Evolutionary conservation across 2,888 invertebrate genomes (phyloP).

Genomic region (Epirrhoe alternata): DNA sequence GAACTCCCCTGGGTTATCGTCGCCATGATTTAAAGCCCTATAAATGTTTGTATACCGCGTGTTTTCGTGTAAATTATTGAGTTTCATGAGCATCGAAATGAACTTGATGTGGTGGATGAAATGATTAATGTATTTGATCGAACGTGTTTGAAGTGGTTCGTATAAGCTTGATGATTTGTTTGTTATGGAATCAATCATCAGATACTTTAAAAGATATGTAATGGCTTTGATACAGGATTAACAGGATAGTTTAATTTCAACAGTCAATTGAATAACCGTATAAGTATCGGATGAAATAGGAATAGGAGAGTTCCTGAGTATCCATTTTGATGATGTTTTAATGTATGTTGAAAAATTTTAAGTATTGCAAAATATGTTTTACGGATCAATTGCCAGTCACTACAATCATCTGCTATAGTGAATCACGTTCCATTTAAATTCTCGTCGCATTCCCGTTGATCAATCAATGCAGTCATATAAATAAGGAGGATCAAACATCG

Average conservation of each 20-base stretch:
- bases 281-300: too few species aligned
- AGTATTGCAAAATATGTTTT: too few species aligned
- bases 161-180: not conserved
- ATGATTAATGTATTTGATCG: slow-evolving; percentile 31
- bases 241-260: not conserved
- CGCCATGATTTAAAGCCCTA: slow-evolving; percentile 55
- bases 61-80: slow-evolving; percentile 44
- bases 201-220: not conserved
- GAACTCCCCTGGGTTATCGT: slow-evolving; percentile 47
- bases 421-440: slow-evolving; percentile 23
- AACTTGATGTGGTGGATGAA: slow-evolving; percentile 14
- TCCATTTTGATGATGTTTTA: too few species aligned
- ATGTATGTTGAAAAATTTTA: too few species aligned
- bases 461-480: slow-evolving; percentile 38
- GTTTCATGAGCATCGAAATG: slow-evolving; percentile 39
- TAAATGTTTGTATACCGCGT: slow-evolving; percentile 53
- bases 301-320: too few species aligned
- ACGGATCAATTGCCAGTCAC: slow-evolving; percentile 3
- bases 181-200: not conserved
- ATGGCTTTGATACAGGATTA: not conserved
- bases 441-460: slow-evolving; percentile 30
- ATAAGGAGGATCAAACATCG: slow-evolving; percentile 60
- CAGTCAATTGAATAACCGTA: not conserved
- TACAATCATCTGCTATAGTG: slow-evolving; percentile 16
- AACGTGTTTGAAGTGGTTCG: not conserved